These are phyloP conservation scores for Enoplolaimus lenunculus DNA, from an alignment of 2,888 invertebrate species.

Conservation along the genomic window DNA sequence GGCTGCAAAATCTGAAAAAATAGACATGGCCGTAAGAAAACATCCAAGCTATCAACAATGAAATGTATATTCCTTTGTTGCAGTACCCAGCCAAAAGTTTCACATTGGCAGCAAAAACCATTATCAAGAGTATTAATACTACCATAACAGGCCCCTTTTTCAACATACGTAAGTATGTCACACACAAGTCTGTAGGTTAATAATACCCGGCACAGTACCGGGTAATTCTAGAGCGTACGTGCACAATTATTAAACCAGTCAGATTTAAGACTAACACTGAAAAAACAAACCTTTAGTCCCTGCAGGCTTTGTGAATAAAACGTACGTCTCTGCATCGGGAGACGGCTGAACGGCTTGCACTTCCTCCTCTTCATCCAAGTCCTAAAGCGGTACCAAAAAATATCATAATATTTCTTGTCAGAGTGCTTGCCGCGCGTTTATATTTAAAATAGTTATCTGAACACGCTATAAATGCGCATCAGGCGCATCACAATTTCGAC, in stretches of 20 bases:
- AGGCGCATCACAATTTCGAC: too few relatives aligned
- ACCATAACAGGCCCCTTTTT: constrained; percentile 4
- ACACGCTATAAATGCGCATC: too few relatives aligned
- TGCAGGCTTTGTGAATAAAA: constrained; percentile 56
- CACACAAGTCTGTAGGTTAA: too few relatives aligned
- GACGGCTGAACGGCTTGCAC: constrained; percentile 52
- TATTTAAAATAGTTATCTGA: too few relatives aligned
- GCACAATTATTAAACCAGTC: too few relatives aligned
- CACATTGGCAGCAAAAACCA: constrained; percentile 50
- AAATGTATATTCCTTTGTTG: constrained; percentile 81
- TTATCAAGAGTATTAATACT: constrained; percentile 1
- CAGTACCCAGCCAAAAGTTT: constrained; percentile 89
- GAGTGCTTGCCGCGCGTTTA: too few relatives aligned
- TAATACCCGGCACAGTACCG: too few relatives aligned
- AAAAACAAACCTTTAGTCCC: constrained; percentile 48
- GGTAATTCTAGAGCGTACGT: too few relatives aligned
- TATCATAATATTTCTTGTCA: too few relatives aligned
- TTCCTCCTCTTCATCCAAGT: constrained; percentile 40
- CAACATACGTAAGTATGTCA: too few relatives aligned
- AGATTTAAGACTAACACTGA: too few relatives aligned
- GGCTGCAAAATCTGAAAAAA: constrained; percentile 63
- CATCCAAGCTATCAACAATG: constrained; percentile 77
- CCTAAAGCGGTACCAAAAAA: constrained; percentile 13
- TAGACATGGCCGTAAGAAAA: constrained; percentile 61
- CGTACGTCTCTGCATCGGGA: constrained; percentile 73